Conservation (phyloP, 2,797 vertebrate genomes). For the Chiloscyllium punctatum region DNA sequence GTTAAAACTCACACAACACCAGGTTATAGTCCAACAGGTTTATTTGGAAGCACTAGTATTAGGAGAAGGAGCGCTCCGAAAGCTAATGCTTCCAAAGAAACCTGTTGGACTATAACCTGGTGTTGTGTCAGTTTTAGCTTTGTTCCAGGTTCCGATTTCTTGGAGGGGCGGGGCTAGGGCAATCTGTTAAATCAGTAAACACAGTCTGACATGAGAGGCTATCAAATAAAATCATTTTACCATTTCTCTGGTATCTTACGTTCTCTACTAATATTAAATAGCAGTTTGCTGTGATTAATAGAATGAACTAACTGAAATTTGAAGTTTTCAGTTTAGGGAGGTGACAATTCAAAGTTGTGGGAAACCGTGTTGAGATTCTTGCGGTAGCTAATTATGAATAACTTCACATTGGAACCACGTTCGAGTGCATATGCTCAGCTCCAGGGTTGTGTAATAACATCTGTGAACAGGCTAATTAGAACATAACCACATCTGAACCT, state of each 20-base stretch:
- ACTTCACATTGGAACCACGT: background rate
- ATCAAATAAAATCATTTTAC: background rate
- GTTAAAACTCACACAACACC: too few relatives aligned
- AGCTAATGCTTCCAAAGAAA: too few relatives aligned
- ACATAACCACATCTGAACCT: background rate
- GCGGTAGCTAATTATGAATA: background rate
- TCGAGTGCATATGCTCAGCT: background rate
- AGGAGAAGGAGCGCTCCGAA: too few relatives aligned
- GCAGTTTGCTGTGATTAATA: background rate
- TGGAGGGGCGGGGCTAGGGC: background rate
- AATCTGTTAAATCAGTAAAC: background rate
- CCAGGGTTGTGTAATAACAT: too few relatives aligned
- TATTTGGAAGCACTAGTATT: too few relatives aligned
- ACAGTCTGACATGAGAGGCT: background rate
- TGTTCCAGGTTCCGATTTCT: background rate
- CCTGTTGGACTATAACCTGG: too few relatives aligned
- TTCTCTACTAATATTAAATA: background rate
- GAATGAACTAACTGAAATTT: background rate
- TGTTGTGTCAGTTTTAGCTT: background rate
- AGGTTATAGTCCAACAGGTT: too few relatives aligned
- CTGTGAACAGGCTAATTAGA: too few relatives aligned
- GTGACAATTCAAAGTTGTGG: background rate
- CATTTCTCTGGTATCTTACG: background rate
- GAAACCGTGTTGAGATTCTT: background rate
- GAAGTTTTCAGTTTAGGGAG: background rate